Base-by-base conservation (phyloP, 2,113 vertebrate genomes). In the Mesitornis unicolor region DNA sequence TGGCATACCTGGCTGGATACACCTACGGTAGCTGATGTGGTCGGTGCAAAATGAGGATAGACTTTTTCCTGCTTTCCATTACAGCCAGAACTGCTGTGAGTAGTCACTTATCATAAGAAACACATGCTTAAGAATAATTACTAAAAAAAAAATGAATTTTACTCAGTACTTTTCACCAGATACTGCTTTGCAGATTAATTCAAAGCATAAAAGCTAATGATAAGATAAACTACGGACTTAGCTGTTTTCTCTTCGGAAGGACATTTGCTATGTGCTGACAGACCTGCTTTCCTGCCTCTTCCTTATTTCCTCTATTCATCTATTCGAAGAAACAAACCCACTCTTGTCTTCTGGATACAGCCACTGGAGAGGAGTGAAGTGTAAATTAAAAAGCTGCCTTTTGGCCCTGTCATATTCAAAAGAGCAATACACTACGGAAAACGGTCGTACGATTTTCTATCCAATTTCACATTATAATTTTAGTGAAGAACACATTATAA, bases 121-220 rank as follows among this genome's bases (percentile, higher is more conserved):
- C 56, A 74, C 33, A 28, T 5, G 16, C 38, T 74, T 81, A 67
- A 57, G 64, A 81, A 78, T 81, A 90, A 93, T 91, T 86, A 92
- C 22, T 51, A 54, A 75, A 80, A 74, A 56, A n/a, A n/a, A n/a
- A n/a, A n/a, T n/a, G n/a, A n/a, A n/a, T n/a, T 83, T 78, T 84
- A 80, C 42, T 70, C 69, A 22, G 21, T 71, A 47, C 33, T 88
- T 93, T 88, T 89, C 33, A 77, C 26, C 28, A 70, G 69, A 70
- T 84, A 90, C 5, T 47, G 86, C 65, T 88, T 73, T 7, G 36
- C 50, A 93, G 81, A 87, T 87, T 56, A 96, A 90, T 84, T 75
- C 43, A 75, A 84, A 75, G 59, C 35, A 60, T 33, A 93, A 90
- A 77, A 89, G 25, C 69, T 68, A 84, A 81, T 17, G 64, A 21